phyloP scores from a whole-genome alignment of 2,888 invertebrate genomes.

The Fragum whitleyi region DNA sequence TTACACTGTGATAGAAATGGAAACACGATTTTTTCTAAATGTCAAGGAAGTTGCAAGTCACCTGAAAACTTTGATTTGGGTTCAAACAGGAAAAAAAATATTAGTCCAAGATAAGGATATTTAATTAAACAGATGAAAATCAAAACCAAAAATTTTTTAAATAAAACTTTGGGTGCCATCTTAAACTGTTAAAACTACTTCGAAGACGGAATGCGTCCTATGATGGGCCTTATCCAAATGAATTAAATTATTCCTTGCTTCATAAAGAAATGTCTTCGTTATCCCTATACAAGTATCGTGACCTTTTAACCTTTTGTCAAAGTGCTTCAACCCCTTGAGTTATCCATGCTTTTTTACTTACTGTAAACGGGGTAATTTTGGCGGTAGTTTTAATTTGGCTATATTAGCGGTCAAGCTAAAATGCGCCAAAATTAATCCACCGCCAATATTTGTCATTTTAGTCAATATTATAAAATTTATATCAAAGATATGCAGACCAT shows the following conservation, averaged over 20 bases:
- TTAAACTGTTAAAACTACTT: constrained; percentile 18
- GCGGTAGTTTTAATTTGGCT: no score
- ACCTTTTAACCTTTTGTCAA: not conserved
- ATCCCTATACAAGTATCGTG: constrained; percentile 8
- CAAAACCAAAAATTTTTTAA: constrained; percentile 29
- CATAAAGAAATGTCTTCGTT: not conserved
- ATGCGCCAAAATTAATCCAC: no score
- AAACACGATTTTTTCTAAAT: constrained; percentile 35
- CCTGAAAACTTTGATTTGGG: constrained; percentile 40
- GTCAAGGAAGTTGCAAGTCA: constrained; percentile 31
- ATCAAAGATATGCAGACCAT: no score
- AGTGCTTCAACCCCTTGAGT: constrained; percentile 10
- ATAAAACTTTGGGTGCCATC: constrained; percentile 35
- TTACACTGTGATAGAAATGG: constrained; percentile 48
- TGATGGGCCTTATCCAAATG: constrained; percentile 13
- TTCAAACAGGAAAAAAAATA: constrained; percentile 33
- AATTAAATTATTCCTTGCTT: constrained; percentile 7
- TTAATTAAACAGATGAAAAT: constrained; percentile 5
- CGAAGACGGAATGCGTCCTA: constrained; percentile 13
- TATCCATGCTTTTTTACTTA: constrained; percentile 7
- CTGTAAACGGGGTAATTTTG: no score
- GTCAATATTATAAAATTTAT: no score
- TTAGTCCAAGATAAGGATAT: constrained; percentile 27
- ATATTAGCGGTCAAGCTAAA: no score
- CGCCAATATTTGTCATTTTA: no score